Conservation (phyloP, 2,113 vertebrate genomes). For the Procavia capensis region DNA sequence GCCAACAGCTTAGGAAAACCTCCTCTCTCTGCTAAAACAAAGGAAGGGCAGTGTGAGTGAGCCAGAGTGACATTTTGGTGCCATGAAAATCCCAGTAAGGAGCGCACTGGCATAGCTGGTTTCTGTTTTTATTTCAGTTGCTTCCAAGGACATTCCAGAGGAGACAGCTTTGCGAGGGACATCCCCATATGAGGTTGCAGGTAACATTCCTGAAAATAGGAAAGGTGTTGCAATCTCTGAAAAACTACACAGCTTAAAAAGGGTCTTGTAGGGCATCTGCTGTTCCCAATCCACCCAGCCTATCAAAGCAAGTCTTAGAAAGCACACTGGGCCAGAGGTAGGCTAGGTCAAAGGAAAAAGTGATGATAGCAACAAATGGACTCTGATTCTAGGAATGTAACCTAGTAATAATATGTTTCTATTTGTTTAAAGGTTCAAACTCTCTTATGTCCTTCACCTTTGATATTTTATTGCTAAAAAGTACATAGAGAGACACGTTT, state of each 20-base stretch:
- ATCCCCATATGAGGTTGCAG: neutral
- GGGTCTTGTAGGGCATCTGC: neutral
- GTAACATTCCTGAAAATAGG: conserved; percentile 41
- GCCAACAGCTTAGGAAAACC: neutral
- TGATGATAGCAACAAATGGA: conserved; percentile 9
- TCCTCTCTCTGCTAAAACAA: neutral
- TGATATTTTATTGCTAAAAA: conserved; percentile 57
- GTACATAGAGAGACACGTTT: conserved; percentile 58
- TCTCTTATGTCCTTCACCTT: conserved; percentile 58
- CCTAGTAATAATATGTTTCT: neutral
- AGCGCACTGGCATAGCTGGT: neutral
- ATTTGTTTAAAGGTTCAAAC: conserved; percentile 39
- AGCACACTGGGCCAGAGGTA: neutral
- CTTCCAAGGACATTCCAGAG: neutral
- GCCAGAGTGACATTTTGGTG: neutral
- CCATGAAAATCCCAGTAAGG: neutral
- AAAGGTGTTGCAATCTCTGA: conserved; percentile 11
- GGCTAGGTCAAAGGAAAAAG: conserved; percentile 20
- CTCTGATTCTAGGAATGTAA: conserved; percentile 19
- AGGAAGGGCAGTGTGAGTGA: neutral
- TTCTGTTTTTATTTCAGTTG: neutral
- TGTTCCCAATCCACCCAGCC: neutral
- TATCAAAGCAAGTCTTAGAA: conserved; percentile 22
- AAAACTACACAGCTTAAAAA: neutral
- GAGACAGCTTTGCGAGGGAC: neutral